A percentile compares a stretch with the other conserved stretches of the same genome.
phyloP scores from a whole-genome alignment of 2,797 vertebrate species.

The Telmatherina bonti region DNA sequence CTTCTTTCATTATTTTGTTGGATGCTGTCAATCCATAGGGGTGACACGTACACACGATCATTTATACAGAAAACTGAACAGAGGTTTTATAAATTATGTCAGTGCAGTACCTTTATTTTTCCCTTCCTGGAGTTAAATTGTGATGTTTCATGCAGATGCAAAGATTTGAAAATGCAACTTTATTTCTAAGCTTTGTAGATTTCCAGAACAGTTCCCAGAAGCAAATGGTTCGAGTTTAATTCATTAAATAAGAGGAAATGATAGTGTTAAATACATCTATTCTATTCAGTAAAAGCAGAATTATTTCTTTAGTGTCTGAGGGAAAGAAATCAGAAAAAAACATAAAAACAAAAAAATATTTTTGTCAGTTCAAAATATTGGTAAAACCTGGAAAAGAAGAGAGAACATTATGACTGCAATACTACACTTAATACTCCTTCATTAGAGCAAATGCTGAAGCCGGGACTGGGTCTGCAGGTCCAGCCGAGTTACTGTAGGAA shows the following conservation, averaged over 20 bases:
- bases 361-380: conserved; percentile 3
- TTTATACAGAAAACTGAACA: not conserved
- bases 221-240: conserved; percentile 5
- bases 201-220: not conserved
- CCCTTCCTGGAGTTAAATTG: conserved; percentile 17
- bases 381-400: conserved; percentile 9
- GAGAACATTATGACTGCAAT: conserved; percentile 8
- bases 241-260: not conserved
- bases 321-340: not conserved
- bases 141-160: conserved; percentile 22
- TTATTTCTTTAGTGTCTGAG: not conserved
- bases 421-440: conserved; percentile 35
- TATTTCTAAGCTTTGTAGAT: conserved; percentile 10
- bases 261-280: not conserved
- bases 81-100: conserved; percentile 1
- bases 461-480: conserved; percentile 45
- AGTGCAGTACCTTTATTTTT: conserved; percentile 11
- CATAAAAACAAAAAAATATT: not conserved
- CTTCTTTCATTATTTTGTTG: not conserved
- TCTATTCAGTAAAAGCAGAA: not conserved
- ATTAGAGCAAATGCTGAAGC: conserved; percentile 33
- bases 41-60: not conserved
- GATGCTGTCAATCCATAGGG: not conserved
- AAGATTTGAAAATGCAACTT: conserved; percentile 8
- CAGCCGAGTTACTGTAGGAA: conserved; percentile 26